Evolutionary conservation across 2,797 vertebrate genomes (phyloP).

Genomic region (Anguilla megastoma): DNA sequence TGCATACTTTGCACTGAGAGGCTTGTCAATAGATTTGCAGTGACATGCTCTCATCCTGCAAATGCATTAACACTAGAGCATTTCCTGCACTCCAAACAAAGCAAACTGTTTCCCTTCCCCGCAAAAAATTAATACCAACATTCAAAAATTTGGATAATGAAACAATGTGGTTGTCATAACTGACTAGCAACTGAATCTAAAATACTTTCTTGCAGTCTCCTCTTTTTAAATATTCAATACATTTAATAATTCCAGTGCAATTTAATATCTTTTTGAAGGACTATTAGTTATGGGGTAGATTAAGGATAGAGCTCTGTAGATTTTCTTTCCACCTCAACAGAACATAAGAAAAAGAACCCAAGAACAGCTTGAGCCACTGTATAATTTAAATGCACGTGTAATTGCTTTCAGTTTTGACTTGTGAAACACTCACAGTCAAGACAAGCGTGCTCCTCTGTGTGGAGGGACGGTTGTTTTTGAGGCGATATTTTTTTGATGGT

Average conservation of each 20-base stretch:
- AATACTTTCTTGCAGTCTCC: background rate
- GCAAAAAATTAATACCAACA: background rate
- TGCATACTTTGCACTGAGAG: background rate
- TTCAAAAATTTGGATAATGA: background rate
- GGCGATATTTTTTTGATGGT: background rate
- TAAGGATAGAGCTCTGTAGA: background rate
- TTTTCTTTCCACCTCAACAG: background rate
- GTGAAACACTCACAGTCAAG: background rate
- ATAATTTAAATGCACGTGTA: conserved; percentile 16
- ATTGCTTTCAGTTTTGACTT: conserved; percentile 10
- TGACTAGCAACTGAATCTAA: background rate
- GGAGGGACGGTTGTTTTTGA: background rate
- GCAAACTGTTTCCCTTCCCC: background rate
- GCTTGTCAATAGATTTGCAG: background rate
- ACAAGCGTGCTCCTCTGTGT: background rate
- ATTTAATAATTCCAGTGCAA: background rate
- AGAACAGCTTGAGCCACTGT: conserved; percentile 10
- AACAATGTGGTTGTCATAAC: background rate
- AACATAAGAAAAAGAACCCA: background rate
- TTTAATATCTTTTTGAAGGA: background rate
- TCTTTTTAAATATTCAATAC: background rate
- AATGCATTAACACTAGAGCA: background rate
- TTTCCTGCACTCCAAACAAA: background rate
- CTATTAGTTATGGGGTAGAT: background rate
- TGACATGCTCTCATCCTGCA: background rate